Evolutionary conservation across 2,797 vertebrate genomes (phyloP), one percentile per base, ranked within the genome.

Genomic region (Periparus ater): DNA sequence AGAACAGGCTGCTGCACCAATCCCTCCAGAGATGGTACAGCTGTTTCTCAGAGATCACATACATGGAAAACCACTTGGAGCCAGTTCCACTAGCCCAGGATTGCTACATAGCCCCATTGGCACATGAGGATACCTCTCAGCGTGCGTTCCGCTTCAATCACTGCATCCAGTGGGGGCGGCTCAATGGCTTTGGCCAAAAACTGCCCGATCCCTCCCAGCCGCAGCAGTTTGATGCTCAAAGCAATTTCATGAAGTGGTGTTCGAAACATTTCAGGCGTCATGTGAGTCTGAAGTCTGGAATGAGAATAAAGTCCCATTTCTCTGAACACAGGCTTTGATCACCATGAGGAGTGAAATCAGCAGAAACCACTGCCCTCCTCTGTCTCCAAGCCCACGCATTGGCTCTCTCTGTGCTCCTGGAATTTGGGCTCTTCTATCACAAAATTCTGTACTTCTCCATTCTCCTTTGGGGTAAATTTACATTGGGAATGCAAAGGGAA

Each of bases 171-270:
- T 1, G 99, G 99, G 0, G 99, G 99, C 0, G 99, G 99, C 62
- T 99, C 99, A 42, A 99, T 99, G 42, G 99, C 99, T 92, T 99
- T 99, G 62, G 99, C 99, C 96, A 99, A 95, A 88, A 99, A 99
- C 9, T 99, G 98, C 6, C 99, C 99, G 11, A 99, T 99, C 75
- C 97, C 98, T 7, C 99, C 99, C 17, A 99, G 98, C 6, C 99
- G 96, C 81, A 99, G 97, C 70, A 99, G 98, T 78, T 99, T 99
- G 97, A 99, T 99, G 97, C 99, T 99, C 77, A 99, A 96, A 27
- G 99, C 98, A 21, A 99, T 98, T 93, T 99, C 99, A 19, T 99
- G 99, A 34, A 99, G 97, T 1, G 99, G 99, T 0, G 99, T 99
- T 74, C 99, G 98, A 94, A 99, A 99, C 97, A 99, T 99, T 96